phyloP scores from a whole-genome alignment of 2,113 vertebrate species.

The Turnix velox region DNA sequence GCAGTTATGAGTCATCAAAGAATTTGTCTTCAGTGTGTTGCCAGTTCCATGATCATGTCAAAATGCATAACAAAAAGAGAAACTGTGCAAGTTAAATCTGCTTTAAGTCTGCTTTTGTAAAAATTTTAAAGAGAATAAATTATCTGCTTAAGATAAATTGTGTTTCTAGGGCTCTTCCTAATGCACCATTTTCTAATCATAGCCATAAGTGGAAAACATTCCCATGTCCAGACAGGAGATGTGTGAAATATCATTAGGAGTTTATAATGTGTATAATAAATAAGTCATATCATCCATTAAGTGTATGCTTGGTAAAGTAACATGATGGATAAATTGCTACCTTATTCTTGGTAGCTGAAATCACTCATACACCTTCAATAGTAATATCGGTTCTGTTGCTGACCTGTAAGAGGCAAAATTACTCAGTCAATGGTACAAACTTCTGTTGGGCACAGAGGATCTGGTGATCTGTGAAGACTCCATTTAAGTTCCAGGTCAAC shows the following conservation, averaged over 20 bases:
- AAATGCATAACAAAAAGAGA: neutral
- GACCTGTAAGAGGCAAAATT: neutral
- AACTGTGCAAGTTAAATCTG: neutral
- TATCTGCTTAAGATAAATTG: neutral
- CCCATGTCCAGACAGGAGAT: neutral
- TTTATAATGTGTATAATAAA: conserved; percentile 37
- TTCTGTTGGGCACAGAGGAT: neutral
- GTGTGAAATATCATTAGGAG: conserved; percentile 14
- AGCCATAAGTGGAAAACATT: too few relatives aligned
- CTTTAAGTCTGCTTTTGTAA: too few relatives aligned
- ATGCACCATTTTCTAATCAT: conserved; percentile 1
- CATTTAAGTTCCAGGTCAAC: neutral
- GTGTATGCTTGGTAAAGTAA: conserved; percentile 5
- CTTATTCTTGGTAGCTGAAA: neutral
- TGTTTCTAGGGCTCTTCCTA: neutral
- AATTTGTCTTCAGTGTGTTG: neutral
- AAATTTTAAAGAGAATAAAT: neutral
- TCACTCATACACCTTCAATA: neutral
- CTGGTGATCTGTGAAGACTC: neutral
- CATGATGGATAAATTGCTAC: neutral
- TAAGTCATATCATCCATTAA: conserved; percentile 46
- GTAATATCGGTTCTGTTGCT: neutral
- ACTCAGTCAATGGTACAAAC: neutral
- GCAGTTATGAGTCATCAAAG: conserved; percentile 36
- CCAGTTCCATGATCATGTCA: neutral